Base-by-base conservation (phyloP, 2,888 invertebrate species). In the Eupeodes latifasciatus region DNA sequence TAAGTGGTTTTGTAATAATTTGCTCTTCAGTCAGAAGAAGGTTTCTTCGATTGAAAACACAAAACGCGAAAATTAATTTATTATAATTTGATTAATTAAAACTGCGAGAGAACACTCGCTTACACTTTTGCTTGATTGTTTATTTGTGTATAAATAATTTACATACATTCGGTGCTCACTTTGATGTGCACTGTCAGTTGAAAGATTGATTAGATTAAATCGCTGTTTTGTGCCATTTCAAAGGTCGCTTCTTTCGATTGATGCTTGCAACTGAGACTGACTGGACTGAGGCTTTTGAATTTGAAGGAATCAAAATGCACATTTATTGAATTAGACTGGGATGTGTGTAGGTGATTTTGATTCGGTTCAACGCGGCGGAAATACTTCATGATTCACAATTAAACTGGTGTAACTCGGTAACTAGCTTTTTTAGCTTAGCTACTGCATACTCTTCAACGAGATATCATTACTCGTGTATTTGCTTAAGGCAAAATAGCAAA, bases 161-260 rank as follows among this genome's bases (percentile, higher is more conserved):
- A 10, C n/a, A 61, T 49, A 49, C 16, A 51, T 71, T 51, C 16
- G 57, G 75, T 55, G 67, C 57, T 67, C 67, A 69, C 12, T 81
- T 77, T 79, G 78, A 79, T 83, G 83, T 79, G 6, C 40, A 51
- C 81, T 79, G 80, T 53, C 72, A 83, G 77, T 83, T 87, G 74
- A 34, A 67, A 59, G 16, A 62, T 11, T 87, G 80, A 83, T 72
- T 83, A 71, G 80, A 80, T 87, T 86, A 72, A 77, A 49, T 64
- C 10, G 62, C 81, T n/a, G 47, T 64, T 55, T 62, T 55, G 19
- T 40, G 40, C 11, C 11, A 11, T 16, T 36, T 12, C 53, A 59
- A 47, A 62, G 79, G 59, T 61, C 53, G 12, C 71, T 61, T 9
- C 40, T 55, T 61, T 9, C 6, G 40, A 1, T 40, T 40, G 40